Evolutionary conservation across 2,113 vertebrate genomes (phyloP).

Genomic region (Callocephalon fimbriatum): DNA sequence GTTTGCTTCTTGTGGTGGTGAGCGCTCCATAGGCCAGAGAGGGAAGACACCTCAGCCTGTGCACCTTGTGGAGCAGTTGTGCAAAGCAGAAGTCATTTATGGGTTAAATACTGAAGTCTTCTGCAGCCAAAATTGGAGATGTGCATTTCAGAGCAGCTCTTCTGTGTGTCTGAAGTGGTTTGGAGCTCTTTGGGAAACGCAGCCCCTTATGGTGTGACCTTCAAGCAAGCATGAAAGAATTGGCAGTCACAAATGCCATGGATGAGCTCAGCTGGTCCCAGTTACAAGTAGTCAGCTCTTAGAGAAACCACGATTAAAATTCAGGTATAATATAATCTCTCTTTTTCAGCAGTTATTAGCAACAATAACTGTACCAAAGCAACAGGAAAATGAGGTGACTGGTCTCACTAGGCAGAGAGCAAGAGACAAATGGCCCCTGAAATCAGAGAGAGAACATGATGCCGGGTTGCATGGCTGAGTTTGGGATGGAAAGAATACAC

Average conservation of each 20-base stretch:
- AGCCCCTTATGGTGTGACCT: rapidly evolving
- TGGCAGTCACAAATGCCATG: background rate
- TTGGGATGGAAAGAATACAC: background rate
- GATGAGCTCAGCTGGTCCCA: background rate
- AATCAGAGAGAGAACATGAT: background rate
- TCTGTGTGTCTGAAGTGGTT: background rate
- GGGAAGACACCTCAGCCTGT: rapidly evolving
- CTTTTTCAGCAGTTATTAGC: background rate
- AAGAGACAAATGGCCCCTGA: background rate
- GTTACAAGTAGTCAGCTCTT: background rate
- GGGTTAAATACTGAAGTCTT: background rate
- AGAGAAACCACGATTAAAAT: background rate
- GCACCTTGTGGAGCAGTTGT: rapidly evolving
- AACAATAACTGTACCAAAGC: background rate
- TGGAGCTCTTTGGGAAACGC: background rate
- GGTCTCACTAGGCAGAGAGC: background rate
- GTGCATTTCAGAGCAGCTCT: background rate
- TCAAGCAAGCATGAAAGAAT: rapidly evolving
- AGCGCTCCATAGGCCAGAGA: rapidly evolving
- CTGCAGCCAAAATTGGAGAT: rapidly evolving
- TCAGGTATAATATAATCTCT: background rate
- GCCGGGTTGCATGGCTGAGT: background rate
- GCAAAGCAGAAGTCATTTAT: rapidly evolving
- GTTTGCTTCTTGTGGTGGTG: rapidly evolving
- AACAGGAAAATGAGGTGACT: background rate